A percentile compares a stretch with the other conserved stretches of the same genome.
These are phyloP conservation scores for Heterochromis multidens DNA, from an alignment of 2,113 vertebrate species.

Conservation along the genomic window DNA sequence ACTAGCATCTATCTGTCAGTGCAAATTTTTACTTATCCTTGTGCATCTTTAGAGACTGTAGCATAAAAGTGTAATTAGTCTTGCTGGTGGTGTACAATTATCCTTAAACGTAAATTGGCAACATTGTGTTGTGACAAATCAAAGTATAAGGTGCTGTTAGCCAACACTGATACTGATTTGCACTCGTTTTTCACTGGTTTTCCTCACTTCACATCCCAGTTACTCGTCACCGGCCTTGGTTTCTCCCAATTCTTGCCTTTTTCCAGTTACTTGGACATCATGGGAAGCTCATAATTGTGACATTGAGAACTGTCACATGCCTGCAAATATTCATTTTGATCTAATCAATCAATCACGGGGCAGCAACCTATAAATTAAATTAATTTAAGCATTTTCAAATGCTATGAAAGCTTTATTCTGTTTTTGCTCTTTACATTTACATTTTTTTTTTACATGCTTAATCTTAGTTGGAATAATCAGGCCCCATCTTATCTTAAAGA, in stretches of 20 bases:
- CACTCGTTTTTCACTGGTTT: not conserved
- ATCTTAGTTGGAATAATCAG: no score
- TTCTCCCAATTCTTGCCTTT: not conserved
- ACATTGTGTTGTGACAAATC: not conserved
- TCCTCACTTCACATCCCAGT: not conserved
- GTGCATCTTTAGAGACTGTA: not conserved
- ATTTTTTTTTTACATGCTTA: not conserved
- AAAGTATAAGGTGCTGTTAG: not conserved
- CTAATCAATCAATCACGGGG: not conserved
- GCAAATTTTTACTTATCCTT: not conserved
- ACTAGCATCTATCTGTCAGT: not conserved
- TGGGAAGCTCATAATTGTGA: not conserved
- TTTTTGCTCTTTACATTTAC: not conserved
- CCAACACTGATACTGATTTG: not conserved
- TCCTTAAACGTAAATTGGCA: not conserved
- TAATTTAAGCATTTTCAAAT: not conserved
- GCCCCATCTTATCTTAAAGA: no score
- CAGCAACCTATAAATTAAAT: not conserved
- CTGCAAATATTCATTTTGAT: not conserved
- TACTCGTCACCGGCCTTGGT: not conserved
- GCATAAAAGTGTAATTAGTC: not conserved
- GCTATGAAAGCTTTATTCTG: not conserved
- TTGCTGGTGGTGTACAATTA: not conserved
- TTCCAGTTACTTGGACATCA: not conserved
- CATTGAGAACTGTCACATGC: not conserved